Conservation (phyloP, 2,797 vertebrate species). For the Syndactyla subalaris region DNA sequence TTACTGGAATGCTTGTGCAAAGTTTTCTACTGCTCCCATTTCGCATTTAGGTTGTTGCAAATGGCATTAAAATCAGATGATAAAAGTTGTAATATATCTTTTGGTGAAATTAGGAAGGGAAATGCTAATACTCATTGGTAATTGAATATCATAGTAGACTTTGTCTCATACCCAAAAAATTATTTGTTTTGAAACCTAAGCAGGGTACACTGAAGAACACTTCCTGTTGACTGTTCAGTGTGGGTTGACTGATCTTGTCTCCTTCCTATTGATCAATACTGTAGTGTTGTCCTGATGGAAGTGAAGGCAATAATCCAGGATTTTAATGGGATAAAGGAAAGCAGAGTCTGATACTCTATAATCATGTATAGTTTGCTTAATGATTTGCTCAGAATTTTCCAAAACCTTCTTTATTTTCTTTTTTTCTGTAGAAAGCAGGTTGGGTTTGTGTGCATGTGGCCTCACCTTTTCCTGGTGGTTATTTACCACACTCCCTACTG, state of each 20-base stretch:
- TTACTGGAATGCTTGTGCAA: not conserved
- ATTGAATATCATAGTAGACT: not conserved
- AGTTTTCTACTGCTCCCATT: conserved; percentile 35
- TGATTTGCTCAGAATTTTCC: not conserved
- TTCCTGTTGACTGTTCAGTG: not conserved
- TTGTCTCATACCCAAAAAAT: not conserved
- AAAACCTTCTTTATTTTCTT: accelerated
- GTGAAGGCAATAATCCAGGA: not conserved
- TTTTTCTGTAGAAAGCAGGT: not conserved
- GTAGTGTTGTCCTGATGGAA: not conserved
- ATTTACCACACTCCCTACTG: not conserved
- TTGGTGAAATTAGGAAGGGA: conserved; percentile 26
- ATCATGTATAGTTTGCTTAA: not conserved
- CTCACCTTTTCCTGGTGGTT: not conserved
- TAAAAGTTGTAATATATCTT: not conserved
- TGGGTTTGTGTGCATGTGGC: not conserved
- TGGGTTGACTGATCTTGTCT: not conserved
- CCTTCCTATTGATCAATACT: not conserved
- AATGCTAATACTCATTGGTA: not conserved
- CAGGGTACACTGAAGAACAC: not conserved
- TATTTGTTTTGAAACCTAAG: not conserved
- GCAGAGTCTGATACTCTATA: not conserved
- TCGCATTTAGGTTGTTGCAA: conserved; percentile 32
- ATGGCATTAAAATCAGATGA: not conserved
- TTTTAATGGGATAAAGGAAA: not conserved